These are phyloP conservation scores for Pissodes strobi DNA, from an alignment of 1,140 invertebrate genomes.

Conservation along the genomic window DNA sequence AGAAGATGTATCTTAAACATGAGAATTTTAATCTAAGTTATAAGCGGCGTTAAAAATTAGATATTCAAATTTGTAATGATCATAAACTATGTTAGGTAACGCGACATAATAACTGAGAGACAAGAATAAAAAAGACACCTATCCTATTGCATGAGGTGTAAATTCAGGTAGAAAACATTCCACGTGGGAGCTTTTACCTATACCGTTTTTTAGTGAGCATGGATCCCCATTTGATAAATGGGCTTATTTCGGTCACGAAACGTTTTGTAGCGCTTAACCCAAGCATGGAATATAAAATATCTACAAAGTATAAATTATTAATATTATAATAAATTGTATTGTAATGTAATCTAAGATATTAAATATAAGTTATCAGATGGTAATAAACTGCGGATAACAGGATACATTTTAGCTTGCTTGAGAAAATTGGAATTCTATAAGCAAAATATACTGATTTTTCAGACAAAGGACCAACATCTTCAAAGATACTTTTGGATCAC, in stretches of 20 bases:
- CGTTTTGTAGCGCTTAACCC: not conserved
- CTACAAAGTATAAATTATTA: slow-evolving; percentile 3
- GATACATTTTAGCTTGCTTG: not conserved
- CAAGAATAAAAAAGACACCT: not conserved
- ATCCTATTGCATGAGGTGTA: not conserved
- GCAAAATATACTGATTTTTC: too few relatives aligned
- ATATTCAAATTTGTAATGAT: not conserved
- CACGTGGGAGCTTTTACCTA: not conserved
- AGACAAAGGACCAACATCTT: too few relatives aligned
- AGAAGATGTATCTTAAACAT: not conserved
- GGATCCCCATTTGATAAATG: not conserved
- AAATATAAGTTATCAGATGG: too few relatives aligned
- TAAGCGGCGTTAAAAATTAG: too few relatives aligned
- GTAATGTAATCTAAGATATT: too few relatives aligned
- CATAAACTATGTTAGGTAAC: not conserved
- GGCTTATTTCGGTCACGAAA: slow-evolving; percentile 3
- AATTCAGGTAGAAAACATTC: slow-evolving; percentile 2
- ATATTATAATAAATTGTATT: too few relatives aligned
- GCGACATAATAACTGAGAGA: not conserved
- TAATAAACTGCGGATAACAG: not conserved
- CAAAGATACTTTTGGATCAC: too few relatives aligned
- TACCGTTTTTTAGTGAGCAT: not conserved
- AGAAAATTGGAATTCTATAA: too few relatives aligned
- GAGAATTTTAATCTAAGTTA: too few relatives aligned
- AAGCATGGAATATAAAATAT: slow-evolving; percentile 6